These are phyloP conservation scores for Tragulus kanchil DNA, from an alignment of 2,113 vertebrate species.

Conservation along the genomic window DNA sequence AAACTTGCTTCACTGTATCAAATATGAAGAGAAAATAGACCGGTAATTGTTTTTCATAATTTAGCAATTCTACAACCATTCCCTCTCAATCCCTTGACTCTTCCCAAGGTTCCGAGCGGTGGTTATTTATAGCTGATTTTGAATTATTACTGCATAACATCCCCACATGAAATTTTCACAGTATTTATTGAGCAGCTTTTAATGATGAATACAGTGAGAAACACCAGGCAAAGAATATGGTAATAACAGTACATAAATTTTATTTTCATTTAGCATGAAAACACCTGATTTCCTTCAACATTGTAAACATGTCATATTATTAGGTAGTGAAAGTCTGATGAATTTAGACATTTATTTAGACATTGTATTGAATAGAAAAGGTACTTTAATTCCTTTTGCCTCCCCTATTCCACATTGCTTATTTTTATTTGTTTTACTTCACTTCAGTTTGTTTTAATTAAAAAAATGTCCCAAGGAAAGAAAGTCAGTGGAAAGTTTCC, in stretches of 20 bases:
- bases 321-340: slow-evolving; percentile 84
- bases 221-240: slow-evolving; percentile 82
- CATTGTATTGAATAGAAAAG: slow-evolving; percentile 68
- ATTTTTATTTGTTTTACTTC: slow-evolving; percentile 65
- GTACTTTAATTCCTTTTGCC: slow-evolving; percentile 37
- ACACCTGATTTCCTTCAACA: slow-evolving; percentile 88
- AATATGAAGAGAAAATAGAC: background rate
- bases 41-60: background rate
- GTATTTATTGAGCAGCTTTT: slow-evolving; percentile 76
- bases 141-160: slow-evolving; percentile 74
- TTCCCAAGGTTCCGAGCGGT: background rate
- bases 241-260: slow-evolving; percentile 89
- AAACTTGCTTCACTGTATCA: background rate
- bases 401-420: background rate
- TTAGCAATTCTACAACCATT: background rate
- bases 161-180: slow-evolving; percentile 70
- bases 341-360: slow-evolving; percentile 80
- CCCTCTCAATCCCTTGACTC: background rate
- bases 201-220: slow-evolving; percentile 87
- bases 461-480: slow-evolving; percentile 3
- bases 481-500: slow-evolving; percentile 64
- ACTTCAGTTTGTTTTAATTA: slow-evolving; percentile 33
- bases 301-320: slow-evolving; percentile 87
- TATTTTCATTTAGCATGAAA: slow-evolving; percentile 86
- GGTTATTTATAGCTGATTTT: slow-evolving; percentile 78